Conservation (phyloP, 2,888 invertebrate genomes). For the Lepidonotus clava region DNA sequence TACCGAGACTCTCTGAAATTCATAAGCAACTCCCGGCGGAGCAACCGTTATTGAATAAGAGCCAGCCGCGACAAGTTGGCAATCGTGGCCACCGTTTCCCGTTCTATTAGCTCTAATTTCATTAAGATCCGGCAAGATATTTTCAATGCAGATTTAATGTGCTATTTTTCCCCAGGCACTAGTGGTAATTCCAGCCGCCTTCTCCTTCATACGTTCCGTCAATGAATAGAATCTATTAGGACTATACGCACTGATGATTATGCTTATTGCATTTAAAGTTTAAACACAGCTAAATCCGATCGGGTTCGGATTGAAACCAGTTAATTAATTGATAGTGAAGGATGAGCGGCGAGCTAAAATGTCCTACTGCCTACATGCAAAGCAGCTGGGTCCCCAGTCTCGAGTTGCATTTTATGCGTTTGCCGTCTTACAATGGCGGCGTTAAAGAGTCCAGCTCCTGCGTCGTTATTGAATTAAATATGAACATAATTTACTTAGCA, state of each 20-base stretch:
- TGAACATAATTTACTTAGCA: slow-evolving; percentile 53
- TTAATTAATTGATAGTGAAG: slow-evolving; percentile 44
- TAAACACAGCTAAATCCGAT: slow-evolving; percentile 37
- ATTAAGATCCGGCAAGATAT: slow-evolving; percentile 39
- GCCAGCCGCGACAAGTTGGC: slow-evolving; percentile 4
- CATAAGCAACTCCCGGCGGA: background rate
- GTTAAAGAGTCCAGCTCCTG: background rate
- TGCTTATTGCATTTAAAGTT: slow-evolving; percentile 42
- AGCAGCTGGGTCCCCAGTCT: slow-evolving; percentile 26
- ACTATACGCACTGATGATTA: slow-evolving; percentile 19
- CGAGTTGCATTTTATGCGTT: slow-evolving; percentile 1
- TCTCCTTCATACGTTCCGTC: background rate
- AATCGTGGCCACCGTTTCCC: slow-evolving; percentile 7
- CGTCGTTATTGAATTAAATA: slow-evolving; percentile 49
- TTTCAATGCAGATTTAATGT: slow-evolving; percentile 50
- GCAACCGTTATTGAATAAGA: background rate
- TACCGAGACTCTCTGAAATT: background rate
- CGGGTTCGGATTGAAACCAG: slow-evolving; percentile 19
- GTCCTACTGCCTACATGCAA: background rate
- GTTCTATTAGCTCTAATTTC: slow-evolving; percentile 47
- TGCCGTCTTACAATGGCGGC: background rate
- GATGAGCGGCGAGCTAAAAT: background rate
- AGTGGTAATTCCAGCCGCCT: background rate
- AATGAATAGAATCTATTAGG: slow-evolving; percentile 42
- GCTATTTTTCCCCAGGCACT: slow-evolving; percentile 33